Conservation (phyloP, 2,113 vertebrate species). For the Gallinago paraguaiae region DNA sequence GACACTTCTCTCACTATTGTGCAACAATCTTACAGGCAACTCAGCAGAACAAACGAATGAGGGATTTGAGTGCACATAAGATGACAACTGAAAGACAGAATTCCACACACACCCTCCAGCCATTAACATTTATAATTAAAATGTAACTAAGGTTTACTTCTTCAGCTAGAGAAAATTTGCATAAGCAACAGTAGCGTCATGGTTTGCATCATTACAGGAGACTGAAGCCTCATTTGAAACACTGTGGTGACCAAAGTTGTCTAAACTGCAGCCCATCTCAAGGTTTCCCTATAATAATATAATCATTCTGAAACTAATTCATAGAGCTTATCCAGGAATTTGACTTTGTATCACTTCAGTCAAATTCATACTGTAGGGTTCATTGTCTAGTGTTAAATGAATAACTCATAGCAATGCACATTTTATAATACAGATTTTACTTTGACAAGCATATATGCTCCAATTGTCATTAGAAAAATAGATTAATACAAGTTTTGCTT, state of each 20-base stretch:
- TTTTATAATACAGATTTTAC: not conserved
- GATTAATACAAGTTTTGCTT: not conserved
- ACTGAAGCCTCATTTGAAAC: not conserved
- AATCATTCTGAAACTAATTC: not conserved
- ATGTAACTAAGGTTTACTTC: not conserved
- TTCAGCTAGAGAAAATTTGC: not conserved
- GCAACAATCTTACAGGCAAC: not conserved
- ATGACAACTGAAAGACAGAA: not conserved
- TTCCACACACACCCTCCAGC: not conserved
- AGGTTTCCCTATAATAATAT: not conserved
- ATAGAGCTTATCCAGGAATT: not conserved
- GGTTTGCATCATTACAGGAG: not conserved
- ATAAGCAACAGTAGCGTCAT: not conserved
- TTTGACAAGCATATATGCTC: not conserved
- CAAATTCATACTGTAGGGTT: not conserved
- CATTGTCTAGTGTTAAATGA: not conserved
- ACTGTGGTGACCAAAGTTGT: not conserved
- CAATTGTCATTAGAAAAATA: not conserved
- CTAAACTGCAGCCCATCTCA: not conserved
- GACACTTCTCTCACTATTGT: not conserved
- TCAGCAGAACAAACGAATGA: not conserved
- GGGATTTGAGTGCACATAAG: not conserved
- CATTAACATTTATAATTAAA: not conserved
- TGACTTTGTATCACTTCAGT: not conserved
- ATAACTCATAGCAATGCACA: not conserved